These are phyloP conservation scores for Loripinus fragilis DNA, from an alignment of 2,888 invertebrate genomes.

Conservation along the genomic window DNA sequence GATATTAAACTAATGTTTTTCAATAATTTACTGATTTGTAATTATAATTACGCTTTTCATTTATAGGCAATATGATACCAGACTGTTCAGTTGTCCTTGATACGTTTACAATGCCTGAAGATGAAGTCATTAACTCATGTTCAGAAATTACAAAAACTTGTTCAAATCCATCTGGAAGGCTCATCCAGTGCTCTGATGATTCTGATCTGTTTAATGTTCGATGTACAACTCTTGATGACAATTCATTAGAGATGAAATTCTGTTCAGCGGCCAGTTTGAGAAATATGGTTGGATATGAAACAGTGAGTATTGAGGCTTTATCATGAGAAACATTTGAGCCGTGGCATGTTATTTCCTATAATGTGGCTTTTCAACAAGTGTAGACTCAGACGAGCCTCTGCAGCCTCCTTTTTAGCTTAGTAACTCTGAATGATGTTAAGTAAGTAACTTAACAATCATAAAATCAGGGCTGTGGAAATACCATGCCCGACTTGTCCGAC, in stretches of 20 bases:
- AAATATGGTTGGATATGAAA: constrained; percentile 9
- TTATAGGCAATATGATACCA: neutral
- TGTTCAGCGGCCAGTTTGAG: constrained; percentile 26
- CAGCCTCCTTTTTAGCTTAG: too few species aligned
- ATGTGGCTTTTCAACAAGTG: too few species aligned
- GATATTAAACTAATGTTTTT: too few species aligned
- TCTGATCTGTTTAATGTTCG: constrained; percentile 28
- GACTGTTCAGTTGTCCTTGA: neutral
- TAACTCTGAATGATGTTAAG: too few species aligned
- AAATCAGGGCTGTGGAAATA: too few species aligned
- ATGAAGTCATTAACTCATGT: constrained; percentile 18
- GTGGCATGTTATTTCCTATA: too few species aligned
- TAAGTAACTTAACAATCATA: too few species aligned
- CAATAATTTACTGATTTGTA: too few species aligned
- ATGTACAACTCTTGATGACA: constrained; percentile 21
- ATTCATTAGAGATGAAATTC: constrained; percentile 2
- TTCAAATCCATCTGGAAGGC: constrained; percentile 23
- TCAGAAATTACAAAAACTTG: constrained; percentile 13
- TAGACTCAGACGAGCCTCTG: too few species aligned
- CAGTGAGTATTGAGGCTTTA: constrained; percentile 28
- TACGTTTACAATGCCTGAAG: constrained; percentile 18
- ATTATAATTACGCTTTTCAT: neutral
- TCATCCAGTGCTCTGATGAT: constrained; percentile 19
- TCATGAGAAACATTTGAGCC: too few species aligned
- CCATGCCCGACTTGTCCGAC: too few species aligned